Evolutionary conservation across 2,797 vertebrate species (phyloP).

Genomic region (Pseudomugil gertrudae): DNA sequence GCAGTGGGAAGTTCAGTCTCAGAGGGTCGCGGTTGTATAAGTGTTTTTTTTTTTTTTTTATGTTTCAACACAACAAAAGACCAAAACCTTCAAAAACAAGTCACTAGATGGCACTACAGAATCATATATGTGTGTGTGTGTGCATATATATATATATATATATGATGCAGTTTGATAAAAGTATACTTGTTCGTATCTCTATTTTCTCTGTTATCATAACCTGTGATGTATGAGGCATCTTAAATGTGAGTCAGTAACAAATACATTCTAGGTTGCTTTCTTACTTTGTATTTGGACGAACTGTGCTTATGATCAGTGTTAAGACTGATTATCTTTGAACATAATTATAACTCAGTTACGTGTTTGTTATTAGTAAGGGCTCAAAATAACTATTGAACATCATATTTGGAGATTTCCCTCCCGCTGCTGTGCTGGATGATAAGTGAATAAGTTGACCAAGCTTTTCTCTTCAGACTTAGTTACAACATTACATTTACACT

Average conservation of each 20-base stretch:
- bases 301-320: neutral
- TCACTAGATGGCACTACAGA: conserved; percentile 49
- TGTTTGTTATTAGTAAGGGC: conserved; percentile 2
- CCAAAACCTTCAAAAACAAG: neutral
- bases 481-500: too few relatives aligned
- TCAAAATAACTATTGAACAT: neutral
- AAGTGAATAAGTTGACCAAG: neutral
- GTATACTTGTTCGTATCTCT: too few relatives aligned
- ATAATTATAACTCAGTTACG: neutral
- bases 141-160: too few relatives aligned
- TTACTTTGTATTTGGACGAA: neutral
- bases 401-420: neutral
- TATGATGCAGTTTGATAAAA: too few relatives aligned
- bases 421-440: neutral
- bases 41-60: too few relatives aligned
- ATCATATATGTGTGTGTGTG: neutral
- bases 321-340: neutral
- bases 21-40: too few relatives aligned
- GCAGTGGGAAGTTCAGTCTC: too few relatives aligned
- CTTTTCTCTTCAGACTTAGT: neutral
- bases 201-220: too few relatives aligned
- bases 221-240: too few relatives aligned
- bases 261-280: neutral
- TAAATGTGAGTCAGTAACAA: too few relatives aligned
- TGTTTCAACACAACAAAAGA: neutral